Evolutionary conservation across 2,113 vertebrate species (phyloP).

Genomic region (Tenrec ecaudatus): DNA sequence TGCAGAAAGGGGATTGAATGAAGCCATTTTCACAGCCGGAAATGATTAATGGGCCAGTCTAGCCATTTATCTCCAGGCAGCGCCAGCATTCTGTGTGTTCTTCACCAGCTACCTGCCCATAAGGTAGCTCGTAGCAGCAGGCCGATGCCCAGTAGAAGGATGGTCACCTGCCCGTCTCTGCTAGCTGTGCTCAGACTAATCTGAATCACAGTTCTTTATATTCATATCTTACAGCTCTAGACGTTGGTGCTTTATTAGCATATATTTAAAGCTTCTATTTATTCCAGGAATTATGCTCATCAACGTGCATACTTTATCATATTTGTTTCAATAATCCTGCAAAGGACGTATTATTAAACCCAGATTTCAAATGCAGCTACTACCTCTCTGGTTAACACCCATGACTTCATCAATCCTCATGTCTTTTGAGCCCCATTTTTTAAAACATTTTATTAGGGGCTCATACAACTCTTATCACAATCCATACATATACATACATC

Average conservation of each 20-base stretch:
- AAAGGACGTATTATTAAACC: background rate
- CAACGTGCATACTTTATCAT: background rate
- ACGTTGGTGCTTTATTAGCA: background rate
- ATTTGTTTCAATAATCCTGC: background rate
- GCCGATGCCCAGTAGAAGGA: accelerated
- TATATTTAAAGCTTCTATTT: background rate
- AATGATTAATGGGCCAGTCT: background rate
- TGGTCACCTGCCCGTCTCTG: too few species aligned
- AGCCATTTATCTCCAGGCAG: background rate
- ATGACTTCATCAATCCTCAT: background rate
- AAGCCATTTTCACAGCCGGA: background rate
- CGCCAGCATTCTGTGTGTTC: background rate
- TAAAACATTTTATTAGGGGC: too few species aligned
- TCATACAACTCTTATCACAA: too few species aligned
- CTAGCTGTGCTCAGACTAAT: too few species aligned
- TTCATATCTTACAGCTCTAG: background rate
- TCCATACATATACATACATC: too few species aligned
- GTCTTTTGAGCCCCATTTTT: too few species aligned
- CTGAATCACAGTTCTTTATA: background rate
- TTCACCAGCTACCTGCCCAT: background rate
- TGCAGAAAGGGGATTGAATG: background rate
- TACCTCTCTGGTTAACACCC: background rate
- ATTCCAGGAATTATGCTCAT: background rate
- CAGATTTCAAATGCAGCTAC: background rate
- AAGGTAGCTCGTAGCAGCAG: background rate